These are phyloP conservation scores for Verasper variegatus DNA, from an alignment of 2,113 vertebrate genomes.

Conservation along the genomic window DNA sequence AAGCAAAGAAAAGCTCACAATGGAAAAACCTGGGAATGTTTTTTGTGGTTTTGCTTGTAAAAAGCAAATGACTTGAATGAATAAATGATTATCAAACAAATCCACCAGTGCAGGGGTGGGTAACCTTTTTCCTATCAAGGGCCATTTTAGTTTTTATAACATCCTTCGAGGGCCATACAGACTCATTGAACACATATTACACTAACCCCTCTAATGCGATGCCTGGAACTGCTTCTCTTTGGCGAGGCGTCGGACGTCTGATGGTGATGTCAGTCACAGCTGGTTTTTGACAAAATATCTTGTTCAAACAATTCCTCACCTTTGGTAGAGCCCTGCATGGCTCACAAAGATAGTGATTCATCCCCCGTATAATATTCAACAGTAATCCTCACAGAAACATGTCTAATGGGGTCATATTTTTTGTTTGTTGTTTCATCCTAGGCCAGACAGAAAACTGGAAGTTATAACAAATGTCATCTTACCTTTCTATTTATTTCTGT, in stretches of 20 bases:
- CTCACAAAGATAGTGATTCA: neutral
- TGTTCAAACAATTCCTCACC: neutral
- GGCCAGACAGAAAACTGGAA: neutral
- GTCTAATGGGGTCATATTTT: neutral
- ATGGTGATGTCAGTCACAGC: neutral
- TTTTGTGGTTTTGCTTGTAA: neutral
- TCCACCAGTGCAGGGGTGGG: neutral
- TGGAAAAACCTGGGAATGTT: neutral
- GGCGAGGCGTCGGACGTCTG: neutral
- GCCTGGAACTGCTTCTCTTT: neutral
- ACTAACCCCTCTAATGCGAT: neutral
- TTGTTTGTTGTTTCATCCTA: neutral
- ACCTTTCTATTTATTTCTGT: too few species aligned
- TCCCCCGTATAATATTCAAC: neutral
- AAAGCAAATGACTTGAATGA: neutral
- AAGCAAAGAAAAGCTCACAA: neutral
- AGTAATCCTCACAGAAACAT: neutral
- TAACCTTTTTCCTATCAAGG: neutral
- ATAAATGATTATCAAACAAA: conserved; percentile 10
- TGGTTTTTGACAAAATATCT: neutral
- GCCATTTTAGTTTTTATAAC: conserved; percentile 1
- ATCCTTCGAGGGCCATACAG: neutral
- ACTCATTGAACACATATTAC: neutral
- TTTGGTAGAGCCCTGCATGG: neutral
- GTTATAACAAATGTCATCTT: too few species aligned